phyloP scores from a whole-genome alignment of 2,888 invertebrate species.

The Hypolimnas misippus region DNA sequence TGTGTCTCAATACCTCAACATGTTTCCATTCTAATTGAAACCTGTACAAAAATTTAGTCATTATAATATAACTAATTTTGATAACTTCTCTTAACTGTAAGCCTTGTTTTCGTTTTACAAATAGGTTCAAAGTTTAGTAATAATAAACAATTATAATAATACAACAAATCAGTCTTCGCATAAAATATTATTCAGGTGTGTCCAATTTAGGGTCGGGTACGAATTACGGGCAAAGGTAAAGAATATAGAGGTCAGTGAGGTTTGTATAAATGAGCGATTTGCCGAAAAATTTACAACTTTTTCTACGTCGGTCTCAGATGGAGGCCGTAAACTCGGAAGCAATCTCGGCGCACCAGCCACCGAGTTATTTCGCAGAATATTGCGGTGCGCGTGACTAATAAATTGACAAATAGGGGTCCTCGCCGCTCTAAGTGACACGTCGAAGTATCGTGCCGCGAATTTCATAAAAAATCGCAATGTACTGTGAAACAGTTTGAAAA shows the following conservation, averaged over 20 bases:
- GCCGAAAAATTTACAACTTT: constrained; percentile 79
- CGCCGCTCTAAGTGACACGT: constrained; percentile 52
- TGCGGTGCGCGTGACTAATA: constrained; percentile 76
- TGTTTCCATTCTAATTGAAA: too few relatives aligned
- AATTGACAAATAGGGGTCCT: constrained; percentile 78
- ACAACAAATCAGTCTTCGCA: neutral
- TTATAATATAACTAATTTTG: too few relatives aligned
- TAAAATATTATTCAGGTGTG: constrained; percentile 54
- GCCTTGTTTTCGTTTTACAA: too few relatives aligned
- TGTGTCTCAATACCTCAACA: too few relatives aligned
- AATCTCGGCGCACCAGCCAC: constrained; percentile 69
- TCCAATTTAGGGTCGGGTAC: constrained; percentile 60
- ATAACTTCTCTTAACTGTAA: too few relatives aligned
- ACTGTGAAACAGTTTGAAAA: neutral
- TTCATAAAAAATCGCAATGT: constrained; percentile 14
- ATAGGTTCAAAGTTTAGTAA: too few relatives aligned
- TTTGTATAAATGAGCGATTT: constrained; percentile 79
- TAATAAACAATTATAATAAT: too few relatives aligned
- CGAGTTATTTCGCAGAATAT: constrained; percentile 78
- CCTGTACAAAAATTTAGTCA: too few relatives aligned
- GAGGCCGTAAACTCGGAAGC: constrained; percentile 77
- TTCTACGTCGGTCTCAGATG: constrained; percentile 64
- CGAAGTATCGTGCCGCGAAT: constrained; percentile 52
- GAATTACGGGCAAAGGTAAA: constrained; percentile 56
- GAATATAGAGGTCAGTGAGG: constrained; percentile 69